Evolutionary conservation across 2,888 invertebrate genomes (phyloP).

Genomic region (Parthenolecanium corni): DNA sequence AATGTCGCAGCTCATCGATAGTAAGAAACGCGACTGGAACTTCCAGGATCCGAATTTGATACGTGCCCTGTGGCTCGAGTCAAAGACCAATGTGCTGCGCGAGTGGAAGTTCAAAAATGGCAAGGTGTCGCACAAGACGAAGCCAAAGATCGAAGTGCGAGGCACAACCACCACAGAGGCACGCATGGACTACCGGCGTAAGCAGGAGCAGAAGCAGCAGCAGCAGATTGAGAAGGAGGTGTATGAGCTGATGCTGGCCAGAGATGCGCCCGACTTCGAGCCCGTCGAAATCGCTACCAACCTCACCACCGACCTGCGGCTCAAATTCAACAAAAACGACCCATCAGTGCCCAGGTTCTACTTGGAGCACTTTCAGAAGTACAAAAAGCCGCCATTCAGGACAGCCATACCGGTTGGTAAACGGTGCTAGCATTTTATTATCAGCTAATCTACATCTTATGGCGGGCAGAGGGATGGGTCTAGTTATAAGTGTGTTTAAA

Average conservation of each 20-base stretch:
- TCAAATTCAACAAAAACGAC: slow-evolving; percentile 10
- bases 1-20: not conserved
- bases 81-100: not conserved
- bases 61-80: slow-evolving; percentile 8
- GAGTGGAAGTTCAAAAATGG: slow-evolving; percentile 1
- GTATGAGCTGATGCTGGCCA: not conserved
- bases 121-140: not conserved
- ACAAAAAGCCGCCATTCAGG: slow-evolving; percentile 7
- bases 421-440: not conserved
- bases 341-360: slow-evolving; percentile 1
- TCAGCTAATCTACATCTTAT: not conserved
- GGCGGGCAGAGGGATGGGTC: not conserved
- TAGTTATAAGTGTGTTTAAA: too few relatives aligned
- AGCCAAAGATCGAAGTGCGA: not conserved
- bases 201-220: not conserved
- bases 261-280: not conserved
- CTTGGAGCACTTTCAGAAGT: slow-evolving; percentile 10
- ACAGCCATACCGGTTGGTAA: not conserved
- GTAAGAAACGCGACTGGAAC: slow-evolving; percentile 9
- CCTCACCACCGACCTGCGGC: slow-evolving; percentile 4
- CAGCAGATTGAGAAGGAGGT: not conserved
- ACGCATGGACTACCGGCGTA: not conserved
- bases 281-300: slow-evolving; percentile 10
- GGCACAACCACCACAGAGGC: not conserved
- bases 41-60: slow-evolving; percentile 7